These are phyloP conservation scores for Aproaerema taeniolella DNA, from an alignment of 2,888 invertebrate species.

Conservation along the genomic window DNA sequence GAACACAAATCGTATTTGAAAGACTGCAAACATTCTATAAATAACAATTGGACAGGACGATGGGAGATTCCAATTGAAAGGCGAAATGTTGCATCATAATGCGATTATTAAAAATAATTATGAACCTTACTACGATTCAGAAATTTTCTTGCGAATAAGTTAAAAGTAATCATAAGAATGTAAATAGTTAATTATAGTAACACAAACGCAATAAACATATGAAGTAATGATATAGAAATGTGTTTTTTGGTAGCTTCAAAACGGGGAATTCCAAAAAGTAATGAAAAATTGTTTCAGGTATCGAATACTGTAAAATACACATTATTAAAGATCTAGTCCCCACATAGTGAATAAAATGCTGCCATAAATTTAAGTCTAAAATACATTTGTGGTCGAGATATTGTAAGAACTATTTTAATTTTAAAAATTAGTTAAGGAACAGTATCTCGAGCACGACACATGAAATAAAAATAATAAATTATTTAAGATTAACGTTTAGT, in stretches of 20 bases:
- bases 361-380: slow-evolving; percentile 53
- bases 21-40: slow-evolving; percentile 72
- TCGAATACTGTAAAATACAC: too few relatives aligned
- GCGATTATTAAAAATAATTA: not conserved
- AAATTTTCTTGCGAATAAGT: not conserved
- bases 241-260: too few relatives aligned
- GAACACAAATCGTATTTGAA: slow-evolving; percentile 80
- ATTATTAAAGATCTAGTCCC: slow-evolving; percentile 18
- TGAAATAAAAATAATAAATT: slow-evolving; percentile 38
- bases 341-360: slow-evolving; percentile 20
- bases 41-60: slow-evolving; percentile 56
- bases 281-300: too few relatives aligned
- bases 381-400: slow-evolving; percentile 62
- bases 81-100: slow-evolving; percentile 62
- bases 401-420: slow-evolving; percentile 30
- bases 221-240: too few relatives aligned
- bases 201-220: too few relatives aligned
- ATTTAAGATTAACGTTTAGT: slow-evolving; percentile 20
- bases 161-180: not conserved
- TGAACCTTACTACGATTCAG: too few relatives aligned
- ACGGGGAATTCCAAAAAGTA: too few relatives aligned
- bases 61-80: slow-evolving; percentile 78
- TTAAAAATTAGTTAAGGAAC: too few relatives aligned
- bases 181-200: not conserved
- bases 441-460: slow-evolving; percentile 72